Evolutionary conservation across 2,797 vertebrate species (phyloP), one percentile per base, ranked within the genome.

Genomic region (Sebastes taczanowskii): DNA sequence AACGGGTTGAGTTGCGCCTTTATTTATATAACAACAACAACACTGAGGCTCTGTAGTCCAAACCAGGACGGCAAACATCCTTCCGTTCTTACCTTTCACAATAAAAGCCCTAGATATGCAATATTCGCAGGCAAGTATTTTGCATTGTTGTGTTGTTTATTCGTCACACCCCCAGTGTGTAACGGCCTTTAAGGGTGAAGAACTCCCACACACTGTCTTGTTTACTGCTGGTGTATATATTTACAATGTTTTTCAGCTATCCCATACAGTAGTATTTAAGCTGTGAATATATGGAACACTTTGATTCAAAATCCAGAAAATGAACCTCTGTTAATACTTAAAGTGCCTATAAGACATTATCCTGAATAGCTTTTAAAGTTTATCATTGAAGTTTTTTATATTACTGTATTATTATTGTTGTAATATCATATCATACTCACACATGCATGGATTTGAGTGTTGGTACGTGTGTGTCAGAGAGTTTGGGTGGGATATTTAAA

Each of bases 401-500:
- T 29, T 20, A 27, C 6, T 25, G 2, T 1, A 14, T 11, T 27
- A 38, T 30, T 63, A 38, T 30, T 63, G 7, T 29, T 64, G 14
- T 52, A 62, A 32, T 72, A 18, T 72, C 20, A 30, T 58, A 22
- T 65, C 7, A 58, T 22, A 14, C 5, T 63, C 61, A 20, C 5
- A 14, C 27, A 34, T 4, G 2, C 9, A 23, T 52, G 20, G 22
- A 62, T 76, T 20, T 60, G 4, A 55, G 23, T 63, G 25, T 49
- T 55, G 20, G 4, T 22, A 6, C 0, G 0, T 32, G 14, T 18
- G 25, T 69, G 16, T 71, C 11, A 60, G 10, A 32, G 9, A 30
- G 20, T 78, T 34, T 14, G 18, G 38, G 71, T 52, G 29, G 20
- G 30, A 38, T 34, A 68, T 16, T 27, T 60, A 29, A 80, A 73